Base-by-base conservation (phyloP, 2,797 vertebrate species). In the Rhynchonycteris naso region DNA sequence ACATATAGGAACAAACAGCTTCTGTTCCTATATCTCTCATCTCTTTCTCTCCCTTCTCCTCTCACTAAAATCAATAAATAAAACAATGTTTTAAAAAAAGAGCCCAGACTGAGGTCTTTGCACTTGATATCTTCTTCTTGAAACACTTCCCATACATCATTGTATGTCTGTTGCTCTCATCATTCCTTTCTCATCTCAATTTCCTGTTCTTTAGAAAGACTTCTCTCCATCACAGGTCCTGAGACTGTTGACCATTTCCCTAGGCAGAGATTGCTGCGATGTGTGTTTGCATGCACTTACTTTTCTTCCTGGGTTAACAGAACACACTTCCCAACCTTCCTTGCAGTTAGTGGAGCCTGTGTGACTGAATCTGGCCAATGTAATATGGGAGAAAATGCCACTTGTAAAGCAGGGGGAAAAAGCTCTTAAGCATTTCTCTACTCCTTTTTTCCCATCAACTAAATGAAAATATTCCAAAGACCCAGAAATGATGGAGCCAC, bases 111-210 rank as follows among this genome's bases (percentile, higher is more conserved):
- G 33, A 86, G 28, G 61, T n/a, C 50, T 80, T 79, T 61, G 11
- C 28, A 30, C 54, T 71, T 58, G 61, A 43, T 76, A 7, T 21
- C 63, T 90, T 85, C 47, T 56, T 52, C 54, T 81, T 87, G 7
- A 66, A 87, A 87, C 43, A 83, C 33, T 65, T 78, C 16, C 28
- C 35, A 54, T 71, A 33, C 26, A 81, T 76, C 43, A 69, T 54
- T 56, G 19, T 52, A 15, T n/a, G 26, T 33, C 35, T 93, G 38
- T 22, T 28, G 58, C 50, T 52, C 26, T 94, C 68, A 69, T 88
- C 54, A 78, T 21, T 90, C 38, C 52, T 81, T 90, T 82, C 61
- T 87, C 87, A 76, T 82, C 38, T 76, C 69, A 65, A 59, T 56
- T 79, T 69, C 80, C 80, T 81, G 30, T 50, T 43, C 74, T 89